A percentile compares a stretch with the other conserved stretches of the same genome.
These are phyloP conservation scores for Cheilosia impressa DNA, from an alignment of 2,888 invertebrate genomes.

Conservation along the genomic window DNA sequence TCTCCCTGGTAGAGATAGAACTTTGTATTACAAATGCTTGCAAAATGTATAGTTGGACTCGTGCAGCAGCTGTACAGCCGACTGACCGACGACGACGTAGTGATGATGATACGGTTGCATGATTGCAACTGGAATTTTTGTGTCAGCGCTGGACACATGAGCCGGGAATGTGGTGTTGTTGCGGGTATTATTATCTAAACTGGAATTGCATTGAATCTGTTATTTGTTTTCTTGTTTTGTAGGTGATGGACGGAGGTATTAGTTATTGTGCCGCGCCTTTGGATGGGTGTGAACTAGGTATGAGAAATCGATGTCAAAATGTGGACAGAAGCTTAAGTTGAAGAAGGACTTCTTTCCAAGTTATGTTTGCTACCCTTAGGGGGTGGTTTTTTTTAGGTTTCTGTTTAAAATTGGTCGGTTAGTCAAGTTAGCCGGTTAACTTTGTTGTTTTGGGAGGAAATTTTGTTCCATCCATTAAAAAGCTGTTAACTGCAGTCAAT, in stretches of 20 bases:
- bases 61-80: conserved; percentile 5
- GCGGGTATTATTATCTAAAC: conserved; percentile 47
- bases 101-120: conserved; percentile 54
- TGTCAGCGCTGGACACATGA: conserved; percentile 38
- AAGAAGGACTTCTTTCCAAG: no score
- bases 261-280: not conserved
- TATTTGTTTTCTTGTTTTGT: conserved; percentile 42
- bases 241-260: conserved; percentile 20
- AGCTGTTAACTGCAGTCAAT: no score
- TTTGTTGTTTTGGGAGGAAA: no score
- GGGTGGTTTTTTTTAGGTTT: no score
- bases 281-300: not conserved
- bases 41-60: conserved; percentile 13
- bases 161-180: conserved; percentile 10
- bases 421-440: no score
- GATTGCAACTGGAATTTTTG: conserved; percentile 56
- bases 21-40: conserved; percentile 47
- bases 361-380: no score
- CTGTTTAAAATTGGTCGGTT: no score
- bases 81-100: not conserved
- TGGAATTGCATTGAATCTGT: conserved; percentile 42
- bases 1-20: conserved; percentile 32
- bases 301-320: not conserved
- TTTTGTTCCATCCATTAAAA: no score
- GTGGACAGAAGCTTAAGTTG: not conserved